Percentiles rank a stretch among this genome's conserved stretches.
Evolutionary conservation across 2,113 vertebrate genomes (phyloP).

Genomic region (Neopipo cinnamomea): DNA sequence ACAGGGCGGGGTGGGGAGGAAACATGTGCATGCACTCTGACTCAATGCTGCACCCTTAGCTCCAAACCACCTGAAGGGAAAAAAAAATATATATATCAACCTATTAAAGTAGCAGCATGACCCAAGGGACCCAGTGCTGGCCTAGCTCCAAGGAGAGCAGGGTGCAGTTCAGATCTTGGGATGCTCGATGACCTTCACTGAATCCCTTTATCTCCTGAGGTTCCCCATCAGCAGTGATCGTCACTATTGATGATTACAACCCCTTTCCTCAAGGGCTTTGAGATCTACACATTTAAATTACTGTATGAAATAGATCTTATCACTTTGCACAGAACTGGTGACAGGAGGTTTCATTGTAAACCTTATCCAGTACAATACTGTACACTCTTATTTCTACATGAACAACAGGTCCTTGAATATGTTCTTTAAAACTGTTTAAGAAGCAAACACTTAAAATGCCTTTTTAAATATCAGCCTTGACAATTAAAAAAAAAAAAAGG

Average conservation of each 20-base stretch:
- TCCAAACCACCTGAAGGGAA: background rate
- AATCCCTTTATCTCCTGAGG: background rate
- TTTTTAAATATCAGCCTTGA: background rate
- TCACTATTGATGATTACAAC: background rate
- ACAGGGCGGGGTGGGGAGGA: too few relatives aligned
- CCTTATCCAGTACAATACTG: background rate
- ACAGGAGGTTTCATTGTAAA: background rate
- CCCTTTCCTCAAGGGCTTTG: background rate
- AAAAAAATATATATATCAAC: too few relatives aligned
- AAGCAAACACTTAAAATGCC: background rate
- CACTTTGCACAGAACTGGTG: background rate
- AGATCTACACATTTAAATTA: background rate
- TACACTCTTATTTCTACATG: background rate
- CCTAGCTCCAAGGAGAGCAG: background rate
- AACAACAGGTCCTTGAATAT: background rate
- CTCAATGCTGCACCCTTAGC: background rate
- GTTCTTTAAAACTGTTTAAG: background rate
- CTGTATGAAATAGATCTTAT: background rate
- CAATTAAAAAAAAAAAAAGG: background rate
- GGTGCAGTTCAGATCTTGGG: background rate
- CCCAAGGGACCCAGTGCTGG: background rate
- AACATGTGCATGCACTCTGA: background rate
- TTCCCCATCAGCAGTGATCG: background rate
- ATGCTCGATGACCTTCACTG: rapidly evolving
- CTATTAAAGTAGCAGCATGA: background rate